Conservation (phyloP, 1,140 invertebrate genomes). For the Drosophila azteca region DNA sequence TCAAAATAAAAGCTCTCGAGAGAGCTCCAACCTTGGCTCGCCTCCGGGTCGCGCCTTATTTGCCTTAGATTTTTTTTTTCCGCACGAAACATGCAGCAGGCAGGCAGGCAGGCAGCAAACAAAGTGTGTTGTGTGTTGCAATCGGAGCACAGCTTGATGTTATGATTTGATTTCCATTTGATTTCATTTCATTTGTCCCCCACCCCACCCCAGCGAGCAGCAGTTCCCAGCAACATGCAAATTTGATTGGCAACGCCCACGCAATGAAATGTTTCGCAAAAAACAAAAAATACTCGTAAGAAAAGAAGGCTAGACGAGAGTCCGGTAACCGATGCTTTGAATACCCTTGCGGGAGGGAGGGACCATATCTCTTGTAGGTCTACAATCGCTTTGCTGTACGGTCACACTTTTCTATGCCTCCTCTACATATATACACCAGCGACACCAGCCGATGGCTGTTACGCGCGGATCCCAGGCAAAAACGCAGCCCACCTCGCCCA, state of each 20-base stretch:
- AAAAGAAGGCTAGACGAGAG: too few relatives aligned
- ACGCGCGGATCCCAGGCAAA: too few relatives aligned
- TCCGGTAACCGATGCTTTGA: too few relatives aligned
- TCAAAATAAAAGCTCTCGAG: conserved; percentile 30
- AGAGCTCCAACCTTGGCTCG: conserved; percentile 61
- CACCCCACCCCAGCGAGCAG: too few relatives aligned
- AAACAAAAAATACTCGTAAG: neutral
- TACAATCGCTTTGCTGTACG: too few relatives aligned
- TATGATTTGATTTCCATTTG: conserved; percentile 68
- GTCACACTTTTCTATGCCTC: too few relatives aligned
- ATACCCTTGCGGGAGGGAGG: too few relatives aligned
- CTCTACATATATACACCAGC: too few relatives aligned
- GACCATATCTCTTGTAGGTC: too few relatives aligned
- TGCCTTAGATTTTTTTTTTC: conserved; percentile 68
- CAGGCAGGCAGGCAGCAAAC: conserved; percentile 14
- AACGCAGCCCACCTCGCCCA: too few relatives aligned
- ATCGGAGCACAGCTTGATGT: conserved; percentile 43
- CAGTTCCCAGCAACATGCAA: conserved; percentile 71
- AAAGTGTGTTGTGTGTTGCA: conserved; percentile 20
- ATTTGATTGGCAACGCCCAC: conserved; percentile 78
- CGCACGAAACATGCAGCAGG: conserved; percentile 61
- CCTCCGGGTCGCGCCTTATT: conserved; percentile 57
- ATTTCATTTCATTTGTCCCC: conserved; percentile 1
- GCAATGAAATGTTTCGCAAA: conserved; percentile 41
- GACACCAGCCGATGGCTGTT: too few relatives aligned